Conservation (phyloP, 2,888 invertebrate species). For the Drosophila bunnanda region DNA sequence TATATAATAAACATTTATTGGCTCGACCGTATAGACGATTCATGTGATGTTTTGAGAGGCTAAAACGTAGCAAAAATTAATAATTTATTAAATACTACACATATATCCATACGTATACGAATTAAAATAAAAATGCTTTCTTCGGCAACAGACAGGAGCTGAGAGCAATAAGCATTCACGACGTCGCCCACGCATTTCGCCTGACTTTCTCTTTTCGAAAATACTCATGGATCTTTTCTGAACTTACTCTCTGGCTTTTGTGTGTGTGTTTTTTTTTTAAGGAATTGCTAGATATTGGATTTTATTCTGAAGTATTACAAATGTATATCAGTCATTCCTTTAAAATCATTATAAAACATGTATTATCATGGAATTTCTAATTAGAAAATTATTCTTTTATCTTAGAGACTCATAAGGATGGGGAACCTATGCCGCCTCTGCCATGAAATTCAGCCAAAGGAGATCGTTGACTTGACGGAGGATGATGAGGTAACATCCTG, state of each 20-base stretch:
- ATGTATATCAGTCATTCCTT: background rate
- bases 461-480: constrained; percentile 8
- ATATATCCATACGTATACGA: constrained; percentile 27
- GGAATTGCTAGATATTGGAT: no score
- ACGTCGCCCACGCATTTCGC: constrained; percentile 57
- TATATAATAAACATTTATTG: constrained; percentile 58
- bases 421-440: background rate
- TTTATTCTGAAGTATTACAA: background rate
- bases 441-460: background rate
- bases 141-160: constrained; percentile 22
- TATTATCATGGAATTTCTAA: background rate
- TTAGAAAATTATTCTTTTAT: background rate
- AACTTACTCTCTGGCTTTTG: background rate
- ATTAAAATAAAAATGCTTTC: constrained; percentile 50
- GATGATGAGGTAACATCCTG: background rate
- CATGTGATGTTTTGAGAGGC: constrained; percentile 67
- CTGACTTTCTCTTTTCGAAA: constrained; percentile 37
- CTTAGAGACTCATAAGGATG: background rate
- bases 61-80: constrained; percentile 66
- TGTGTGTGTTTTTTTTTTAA: background rate
- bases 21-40: constrained; percentile 61
- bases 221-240: constrained; percentile 1
- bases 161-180: constrained; percentile 24
- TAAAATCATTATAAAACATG: background rate
- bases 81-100: constrained; percentile 77